Conservation (phyloP, 1,140 invertebrate genomes). For the Trissolcus basalis region DNA sequence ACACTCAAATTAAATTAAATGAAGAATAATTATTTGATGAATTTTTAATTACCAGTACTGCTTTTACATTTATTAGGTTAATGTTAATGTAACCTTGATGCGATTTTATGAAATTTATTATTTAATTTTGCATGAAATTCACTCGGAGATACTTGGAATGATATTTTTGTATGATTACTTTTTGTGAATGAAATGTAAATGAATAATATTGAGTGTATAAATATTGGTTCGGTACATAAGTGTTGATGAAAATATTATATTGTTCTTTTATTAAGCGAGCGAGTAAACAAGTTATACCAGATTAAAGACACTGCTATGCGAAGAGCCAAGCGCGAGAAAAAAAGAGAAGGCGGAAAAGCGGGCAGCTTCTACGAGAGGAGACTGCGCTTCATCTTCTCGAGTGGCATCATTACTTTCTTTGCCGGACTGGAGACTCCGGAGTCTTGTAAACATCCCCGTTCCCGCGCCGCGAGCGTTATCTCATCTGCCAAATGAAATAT, state of each 20-base stretch:
- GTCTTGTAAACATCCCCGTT: constrained; percentile 70
- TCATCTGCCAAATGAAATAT: constrained; percentile 61
- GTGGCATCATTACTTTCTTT: constrained; percentile 71
- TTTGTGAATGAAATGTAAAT: too few relatives aligned
- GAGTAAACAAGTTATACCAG: constrained; percentile 72
- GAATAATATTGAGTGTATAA: not conserved
- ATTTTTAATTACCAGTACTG: too few relatives aligned
- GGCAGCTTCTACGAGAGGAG: constrained; percentile 26
- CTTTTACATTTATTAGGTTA: too few relatives aligned
- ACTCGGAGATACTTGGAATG: too few relatives aligned
- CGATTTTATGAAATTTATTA: too few relatives aligned
- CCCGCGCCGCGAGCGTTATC: constrained; percentile 58
- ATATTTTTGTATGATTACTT: too few relatives aligned
- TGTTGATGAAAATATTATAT: constrained; percentile 62
- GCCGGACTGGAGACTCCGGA: constrained; percentile 58
- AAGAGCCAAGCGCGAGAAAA: constrained; percentile 33
- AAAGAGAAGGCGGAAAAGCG: constrained; percentile 39
- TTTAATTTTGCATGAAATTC: too few relatives aligned
- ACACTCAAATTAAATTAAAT: too few relatives aligned
- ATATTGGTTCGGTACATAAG: not conserved
- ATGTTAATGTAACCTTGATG: too few relatives aligned
- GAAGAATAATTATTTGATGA: too few relatives aligned
- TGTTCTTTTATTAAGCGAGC: constrained; percentile 64
- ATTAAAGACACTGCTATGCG: constrained; percentile 63
- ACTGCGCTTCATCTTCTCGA: constrained; percentile 71